Base-by-base conservation (phyloP, 2,888 invertebrate genomes). In the Nemoura dubitans region DNA sequence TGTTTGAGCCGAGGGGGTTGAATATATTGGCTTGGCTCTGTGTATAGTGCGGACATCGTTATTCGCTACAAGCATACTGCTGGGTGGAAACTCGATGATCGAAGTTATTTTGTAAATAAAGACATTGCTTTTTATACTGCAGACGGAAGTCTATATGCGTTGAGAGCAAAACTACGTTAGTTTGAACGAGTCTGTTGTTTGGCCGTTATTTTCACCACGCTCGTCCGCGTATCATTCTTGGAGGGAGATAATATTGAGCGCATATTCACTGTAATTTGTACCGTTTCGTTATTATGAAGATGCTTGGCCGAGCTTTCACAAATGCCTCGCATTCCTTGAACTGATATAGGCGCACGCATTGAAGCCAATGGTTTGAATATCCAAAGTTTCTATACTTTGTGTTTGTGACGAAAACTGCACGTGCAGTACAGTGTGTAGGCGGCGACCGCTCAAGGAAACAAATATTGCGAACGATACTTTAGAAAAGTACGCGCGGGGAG, bases 11-110 rank as follows among this genome's bases (percentile, higher is more conserved):
- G 14, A 26, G 26, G 78, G 78, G 26, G 78, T 27, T 10, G 28
- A 78, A 26, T 78, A 27, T 78, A 78, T 78, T 78, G 78, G 78
- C 78, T 78, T 28, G n/a, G n/a, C n/a, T n/a, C n/a, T n/a, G n/a
- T n/a, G n/a, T n/a, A n/a, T 16, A 26, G 78, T 78, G 26, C 28
- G 78, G 78, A 78, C 78, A 26, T 78, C 78, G n/a, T 78, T 78
- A 78, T 59, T 16, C 59, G 59, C 59, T 59, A 10, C 59, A 10
- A 59, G 59, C 59, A 59, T 59, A 59, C 59, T 59, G 59, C 59
- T 7, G 6, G 14, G 59, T 59, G 59, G 59, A 59, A 10, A 21
- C 59, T 59, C 59, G 59, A 59, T 59, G 59, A 59, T 59, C 59
- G 16, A 59, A 59, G 59, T 59, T 59, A 59, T 59, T 59, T 59